Conservation (phyloP, 2,113 vertebrate species). For the Strigops habroptila region DNA sequence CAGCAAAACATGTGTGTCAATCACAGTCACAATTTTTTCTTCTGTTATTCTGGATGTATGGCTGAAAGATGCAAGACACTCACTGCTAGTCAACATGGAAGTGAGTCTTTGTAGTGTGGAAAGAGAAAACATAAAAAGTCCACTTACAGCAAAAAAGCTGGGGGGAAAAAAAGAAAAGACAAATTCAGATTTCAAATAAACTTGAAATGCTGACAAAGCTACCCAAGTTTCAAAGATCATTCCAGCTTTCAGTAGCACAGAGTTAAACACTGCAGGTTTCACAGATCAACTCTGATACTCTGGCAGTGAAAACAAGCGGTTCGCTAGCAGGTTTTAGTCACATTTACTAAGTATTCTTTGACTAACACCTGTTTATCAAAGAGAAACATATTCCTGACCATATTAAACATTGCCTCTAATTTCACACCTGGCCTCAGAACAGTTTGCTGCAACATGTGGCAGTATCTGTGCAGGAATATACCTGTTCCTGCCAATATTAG, state of each 20-base stretch:
- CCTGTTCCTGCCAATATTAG: background rate
- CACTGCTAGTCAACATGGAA: background rate
- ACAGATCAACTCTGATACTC: background rate
- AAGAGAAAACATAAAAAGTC: background rate
- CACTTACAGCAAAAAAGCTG: background rate
- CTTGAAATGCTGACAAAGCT: background rate
- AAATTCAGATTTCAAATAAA: background rate
- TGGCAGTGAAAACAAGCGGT: background rate
- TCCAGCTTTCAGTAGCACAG: background rate
- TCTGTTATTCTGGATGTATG: background rate
- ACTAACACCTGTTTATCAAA: background rate
- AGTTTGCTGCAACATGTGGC: background rate
- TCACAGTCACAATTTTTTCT: background rate
- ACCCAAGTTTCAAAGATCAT: background rate
- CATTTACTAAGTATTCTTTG: background rate
- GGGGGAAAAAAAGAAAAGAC: background rate
- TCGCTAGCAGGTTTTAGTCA: background rate
- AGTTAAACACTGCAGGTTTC: background rate
- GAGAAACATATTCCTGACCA: background rate
- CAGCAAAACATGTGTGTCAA: background rate
- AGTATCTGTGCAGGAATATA: background rate
- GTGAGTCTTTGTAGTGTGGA: background rate
- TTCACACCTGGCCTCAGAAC: background rate
- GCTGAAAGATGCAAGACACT: background rate
- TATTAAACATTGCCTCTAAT: background rate